These are phyloP conservation scores for Pseudochromis fuscus DNA, from an alignment of 2,797 vertebrate species.

Conservation along the genomic window DNA sequence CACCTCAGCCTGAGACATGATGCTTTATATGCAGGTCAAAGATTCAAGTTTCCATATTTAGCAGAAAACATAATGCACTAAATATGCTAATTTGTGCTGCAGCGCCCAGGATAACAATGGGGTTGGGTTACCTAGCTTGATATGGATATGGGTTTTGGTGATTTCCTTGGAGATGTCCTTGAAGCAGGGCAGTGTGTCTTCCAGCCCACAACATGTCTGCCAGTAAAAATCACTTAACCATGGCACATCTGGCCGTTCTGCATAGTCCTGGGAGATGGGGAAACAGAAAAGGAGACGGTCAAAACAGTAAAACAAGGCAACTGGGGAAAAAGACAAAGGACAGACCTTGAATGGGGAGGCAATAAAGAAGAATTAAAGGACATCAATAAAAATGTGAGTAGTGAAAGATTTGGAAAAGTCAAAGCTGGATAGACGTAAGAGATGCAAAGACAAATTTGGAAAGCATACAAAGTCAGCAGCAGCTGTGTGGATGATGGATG, in stretches of 20 bases:
- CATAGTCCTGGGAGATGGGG: constrained; percentile 67
- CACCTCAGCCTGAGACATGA: neutral
- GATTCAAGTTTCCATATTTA: neutral
- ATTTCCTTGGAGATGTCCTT: constrained; percentile 81
- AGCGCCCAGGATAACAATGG: neutral
- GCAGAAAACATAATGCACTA: neutral
- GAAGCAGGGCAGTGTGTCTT: constrained; percentile 84
- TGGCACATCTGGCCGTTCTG: constrained; percentile 79
- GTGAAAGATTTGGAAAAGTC: constrained; percentile 6
- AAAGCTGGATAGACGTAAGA: neutral
- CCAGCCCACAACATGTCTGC: constrained; percentile 86
- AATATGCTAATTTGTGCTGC: constrained; percentile 12
- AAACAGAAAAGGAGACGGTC: constrained; percentile 13
- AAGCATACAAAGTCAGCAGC: constrained; percentile 9
- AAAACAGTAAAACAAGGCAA: constrained; percentile 7
- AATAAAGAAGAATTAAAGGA: constrained; percentile 10
- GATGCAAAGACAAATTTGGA: constrained; percentile 12
- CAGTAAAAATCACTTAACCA: constrained; percentile 83
- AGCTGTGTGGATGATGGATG: constrained; percentile 36
- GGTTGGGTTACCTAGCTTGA: constrained; percentile 60
- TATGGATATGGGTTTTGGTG: constrained; percentile 57
- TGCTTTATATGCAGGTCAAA: constrained; percentile 8
- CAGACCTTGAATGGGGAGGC: neutral
- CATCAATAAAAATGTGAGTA: constrained; percentile 4
- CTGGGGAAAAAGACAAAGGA: neutral